Evolutionary conservation across 2,888 invertebrate genomes (phyloP), one percentile per base, ranked within the genome.

Genomic region (Drosophila trichaetosa): DNA sequence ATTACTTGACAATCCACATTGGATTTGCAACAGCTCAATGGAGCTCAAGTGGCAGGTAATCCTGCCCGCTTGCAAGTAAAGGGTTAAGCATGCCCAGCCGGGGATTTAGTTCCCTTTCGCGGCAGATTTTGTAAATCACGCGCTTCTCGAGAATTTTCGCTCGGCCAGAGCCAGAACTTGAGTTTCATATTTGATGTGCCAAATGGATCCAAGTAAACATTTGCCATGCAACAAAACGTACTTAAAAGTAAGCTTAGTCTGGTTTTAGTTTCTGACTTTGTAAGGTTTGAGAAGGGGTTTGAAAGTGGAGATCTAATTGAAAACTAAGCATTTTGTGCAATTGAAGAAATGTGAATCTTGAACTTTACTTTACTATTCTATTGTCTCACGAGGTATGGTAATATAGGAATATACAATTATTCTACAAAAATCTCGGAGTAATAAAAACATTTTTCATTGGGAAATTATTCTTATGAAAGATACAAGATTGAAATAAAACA

Each of bases 31-130:
- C 85, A 85, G 80, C 83, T 87, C 80, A 87, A 85, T 85, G 85
- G 85, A 77, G 85, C 85, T 87, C 79, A 85, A 82, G 67, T 72
- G 64, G 68, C 85, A 85, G 85, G 85, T 87, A 87, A 85, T 85
- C 87, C 71, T 21, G 42, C 57, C 57, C 21, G 57, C 21, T 21
- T 40, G 34, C 54, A 65, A 69, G 42, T n/a, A 82, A 87, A 87
- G 85, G 85, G 85, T 85, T 87, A 85, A 87, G 74, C 79, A 72
- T 60, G 70, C 57, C 56, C 56, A 56, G 56, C 56, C 54, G 29
- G 16, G 82, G 85, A 87, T 85, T 85, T 87, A 72, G 74, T 76
- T 69, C 71, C 80, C 64, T 87, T 84, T 84, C 84, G 71, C 66
- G 68, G 67, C 73, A 77, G 79, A 81, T 85, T 85, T 85, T 69